A percentile compares a stretch with the other conserved stretches of the same genome.
phyloP scores from a whole-genome alignment of 2,797 vertebrate genomes.

The Tragelaphus eurycerus region DNA sequence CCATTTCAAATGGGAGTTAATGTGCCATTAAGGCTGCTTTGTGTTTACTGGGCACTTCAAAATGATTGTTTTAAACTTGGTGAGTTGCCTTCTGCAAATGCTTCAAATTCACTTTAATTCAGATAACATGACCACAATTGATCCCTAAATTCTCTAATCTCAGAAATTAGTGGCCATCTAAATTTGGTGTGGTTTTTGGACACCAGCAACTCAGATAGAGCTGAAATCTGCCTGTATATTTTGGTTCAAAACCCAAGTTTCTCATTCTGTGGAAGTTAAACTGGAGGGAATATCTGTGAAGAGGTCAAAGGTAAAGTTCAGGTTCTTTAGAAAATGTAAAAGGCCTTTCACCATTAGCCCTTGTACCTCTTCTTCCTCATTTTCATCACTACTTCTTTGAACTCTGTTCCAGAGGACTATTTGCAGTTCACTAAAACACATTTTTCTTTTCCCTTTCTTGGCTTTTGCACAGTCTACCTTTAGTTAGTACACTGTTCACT shows the following conservation, averaged over 20 bases:
- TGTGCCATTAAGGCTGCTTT: background rate
- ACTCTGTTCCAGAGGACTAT: background rate
- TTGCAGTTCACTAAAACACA: background rate
- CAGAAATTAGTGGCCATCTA: background rate
- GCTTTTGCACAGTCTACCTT: slow-evolving; percentile 13
- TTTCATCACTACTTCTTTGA: background rate
- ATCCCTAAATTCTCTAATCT: background rate
- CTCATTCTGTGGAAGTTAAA: slow-evolving; percentile 13
- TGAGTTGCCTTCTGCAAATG: background rate
- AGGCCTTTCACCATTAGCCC: background rate
- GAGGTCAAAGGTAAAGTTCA: background rate
- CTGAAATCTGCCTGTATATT: background rate
- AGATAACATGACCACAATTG: background rate
- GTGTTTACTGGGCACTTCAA: slow-evolving; percentile 6
- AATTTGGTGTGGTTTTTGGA: background rate
- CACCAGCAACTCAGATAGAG: background rate
- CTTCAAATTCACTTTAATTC: background rate
- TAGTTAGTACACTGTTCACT: background rate
- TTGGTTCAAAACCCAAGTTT: background rate
- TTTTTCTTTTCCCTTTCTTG: slow-evolving; percentile 18
- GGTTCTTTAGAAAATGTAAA: background rate
- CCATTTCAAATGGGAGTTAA: background rate
- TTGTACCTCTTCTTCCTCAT: background rate
- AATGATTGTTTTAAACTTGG: background rate
- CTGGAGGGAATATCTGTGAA: background rate